phyloP scores from a whole-genome alignment of 2,113 vertebrate species.

The Origma solitaria region DNA sequence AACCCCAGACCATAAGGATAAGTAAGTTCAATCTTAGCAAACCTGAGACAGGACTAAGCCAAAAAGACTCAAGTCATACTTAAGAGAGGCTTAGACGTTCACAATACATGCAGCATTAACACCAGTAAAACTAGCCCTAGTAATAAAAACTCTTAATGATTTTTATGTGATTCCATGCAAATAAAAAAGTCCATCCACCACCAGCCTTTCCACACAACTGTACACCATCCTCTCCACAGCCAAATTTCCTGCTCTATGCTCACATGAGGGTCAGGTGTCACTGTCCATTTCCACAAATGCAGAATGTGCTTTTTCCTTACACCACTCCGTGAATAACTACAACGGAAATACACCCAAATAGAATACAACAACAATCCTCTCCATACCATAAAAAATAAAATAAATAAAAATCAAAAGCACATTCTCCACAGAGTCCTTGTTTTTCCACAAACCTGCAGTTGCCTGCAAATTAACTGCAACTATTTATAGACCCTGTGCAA shows the following conservation, averaged over 20 bases:
- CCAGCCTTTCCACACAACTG: fast-evolving
- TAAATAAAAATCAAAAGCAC: neutral
- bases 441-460: neutral
- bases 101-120: neutral
- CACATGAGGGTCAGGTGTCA: fast-evolving
- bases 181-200: neutral
- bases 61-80: neutral
- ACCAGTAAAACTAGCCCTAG: neutral
- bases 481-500: fast-evolving
- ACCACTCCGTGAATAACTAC: neutral
- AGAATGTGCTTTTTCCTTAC: neutral
- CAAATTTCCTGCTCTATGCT: fast-evolving
- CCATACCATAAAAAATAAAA: fast-evolving
- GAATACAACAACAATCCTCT: neutral
- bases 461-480: neutral
- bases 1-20: neutral
- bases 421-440: fast-evolving
- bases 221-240: fast-evolving
- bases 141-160: neutral
- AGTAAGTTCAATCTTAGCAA: neutral
- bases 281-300: neutral
- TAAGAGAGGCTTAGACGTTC: neutral
- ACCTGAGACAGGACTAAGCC: neutral
- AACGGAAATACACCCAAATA: neutral
- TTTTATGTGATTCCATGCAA: neutral